Conservation (phyloP, 2,113 vertebrate genomes). For the Halcyon malimbica region DNA sequence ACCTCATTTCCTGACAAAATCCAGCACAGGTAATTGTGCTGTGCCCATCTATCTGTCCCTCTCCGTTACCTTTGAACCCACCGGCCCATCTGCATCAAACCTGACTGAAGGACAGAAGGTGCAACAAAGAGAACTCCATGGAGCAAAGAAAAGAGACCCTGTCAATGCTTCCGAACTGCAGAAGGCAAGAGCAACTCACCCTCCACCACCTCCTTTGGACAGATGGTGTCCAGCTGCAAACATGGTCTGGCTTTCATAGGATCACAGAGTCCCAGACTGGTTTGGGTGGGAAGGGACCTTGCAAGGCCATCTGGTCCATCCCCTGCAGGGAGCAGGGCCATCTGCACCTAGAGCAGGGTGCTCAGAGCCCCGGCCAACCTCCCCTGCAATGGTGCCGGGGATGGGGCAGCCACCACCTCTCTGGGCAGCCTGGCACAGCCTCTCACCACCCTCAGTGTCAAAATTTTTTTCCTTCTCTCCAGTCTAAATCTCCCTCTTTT, state of each 20-base stretch:
- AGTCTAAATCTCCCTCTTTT: neutral
- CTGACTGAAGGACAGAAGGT: neutral
- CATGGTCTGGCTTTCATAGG: no score
- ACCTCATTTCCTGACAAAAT: neutral
- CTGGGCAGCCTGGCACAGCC: neutral
- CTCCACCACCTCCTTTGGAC: neutral
- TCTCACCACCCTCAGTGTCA: neutral
- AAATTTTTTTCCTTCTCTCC: neutral
- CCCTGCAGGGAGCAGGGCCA: no score
- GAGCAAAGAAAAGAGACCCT: neutral
- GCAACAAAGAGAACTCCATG: neutral
- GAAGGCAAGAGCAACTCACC: neutral
- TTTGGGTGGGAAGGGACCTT: no score
- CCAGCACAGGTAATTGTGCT: neutral
- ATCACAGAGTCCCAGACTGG: no score
- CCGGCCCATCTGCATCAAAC: neutral
- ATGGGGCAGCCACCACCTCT: neutral
- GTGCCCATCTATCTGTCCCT: fast-evolving
- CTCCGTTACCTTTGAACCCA: no score
- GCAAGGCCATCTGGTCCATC: no score
- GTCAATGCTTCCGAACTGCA: neutral
- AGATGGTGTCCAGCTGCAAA: neutral
- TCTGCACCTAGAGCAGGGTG: neutral
- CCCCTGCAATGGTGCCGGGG: neutral
- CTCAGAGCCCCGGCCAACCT: neutral